Percentiles rank a stretch among this genome's conserved stretches.
phyloP scores from a whole-genome alignment of 2,888 invertebrate species.

The Norana najaformis region DNA sequence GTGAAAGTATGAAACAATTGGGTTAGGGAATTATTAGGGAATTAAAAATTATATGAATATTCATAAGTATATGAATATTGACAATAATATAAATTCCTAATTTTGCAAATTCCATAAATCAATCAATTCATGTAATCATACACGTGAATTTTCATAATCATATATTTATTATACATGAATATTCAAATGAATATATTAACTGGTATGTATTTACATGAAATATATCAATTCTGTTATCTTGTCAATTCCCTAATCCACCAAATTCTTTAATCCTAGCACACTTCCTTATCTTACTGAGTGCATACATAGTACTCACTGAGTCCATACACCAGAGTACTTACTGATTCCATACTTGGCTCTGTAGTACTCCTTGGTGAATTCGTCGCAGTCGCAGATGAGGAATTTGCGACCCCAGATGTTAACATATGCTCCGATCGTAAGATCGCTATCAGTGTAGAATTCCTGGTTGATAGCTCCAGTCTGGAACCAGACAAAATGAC shows the following conservation, averaged over 20 bases:
- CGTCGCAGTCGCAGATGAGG: constrained; percentile 80
- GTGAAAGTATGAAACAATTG: too few species aligned
- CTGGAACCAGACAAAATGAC: constrained; percentile 46
- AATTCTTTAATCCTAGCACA: too few species aligned
- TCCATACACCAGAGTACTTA: constrained; percentile 27
- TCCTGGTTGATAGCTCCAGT: constrained; percentile 57
- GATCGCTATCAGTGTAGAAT: constrained; percentile 71
- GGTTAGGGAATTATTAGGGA: neutral
- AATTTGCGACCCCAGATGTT: constrained; percentile 82
- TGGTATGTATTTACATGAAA: neutral
- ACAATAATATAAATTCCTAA: neutral
- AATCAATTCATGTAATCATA: neutral
- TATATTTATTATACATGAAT: neutral
- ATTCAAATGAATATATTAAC: too few species aligned
- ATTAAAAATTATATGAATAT: neutral
- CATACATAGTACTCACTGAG: neutral
- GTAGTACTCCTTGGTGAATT: constrained; percentile 84
- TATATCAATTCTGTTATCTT: too few species aligned
- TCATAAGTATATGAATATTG: neutral
- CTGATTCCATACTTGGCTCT: constrained; percentile 67
- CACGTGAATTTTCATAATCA: too few species aligned
- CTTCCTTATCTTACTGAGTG: neutral
- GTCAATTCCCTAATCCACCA: neutral
- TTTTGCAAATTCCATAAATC: neutral
- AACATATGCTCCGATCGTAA: constrained; percentile 79